Conservation (phyloP, 2,888 invertebrate genomes). For the Ethmia dodecea region DNA sequence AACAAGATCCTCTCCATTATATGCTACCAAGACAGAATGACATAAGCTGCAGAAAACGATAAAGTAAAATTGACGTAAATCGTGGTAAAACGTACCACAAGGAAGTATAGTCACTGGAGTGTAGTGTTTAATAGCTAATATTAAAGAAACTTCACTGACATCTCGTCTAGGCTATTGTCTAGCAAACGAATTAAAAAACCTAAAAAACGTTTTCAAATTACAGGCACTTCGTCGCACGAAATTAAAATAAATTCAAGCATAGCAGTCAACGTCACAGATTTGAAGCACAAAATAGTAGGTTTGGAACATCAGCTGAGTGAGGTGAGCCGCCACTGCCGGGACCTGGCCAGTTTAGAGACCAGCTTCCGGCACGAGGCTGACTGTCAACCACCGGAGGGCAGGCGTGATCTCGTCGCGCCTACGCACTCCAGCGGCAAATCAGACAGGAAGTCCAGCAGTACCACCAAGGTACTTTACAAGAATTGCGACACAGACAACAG, state of each 20-base stretch:
- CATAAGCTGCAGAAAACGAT: too few species aligned
- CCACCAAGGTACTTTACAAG: constrained; percentile 44
- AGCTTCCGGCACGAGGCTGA: constrained; percentile 26
- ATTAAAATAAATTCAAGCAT: constrained; percentile 56
- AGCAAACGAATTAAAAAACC: too few species aligned
- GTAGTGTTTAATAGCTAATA: too few species aligned
- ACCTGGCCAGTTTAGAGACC: constrained; percentile 31
- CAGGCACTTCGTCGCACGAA: constrained; percentile 56
- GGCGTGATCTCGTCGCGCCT: constrained; percentile 18
- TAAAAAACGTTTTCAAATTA: too few species aligned
- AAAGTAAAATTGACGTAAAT: too few species aligned
- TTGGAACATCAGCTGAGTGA: constrained; percentile 47
- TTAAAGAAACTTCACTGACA: too few species aligned
- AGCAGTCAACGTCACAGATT: constrained; percentile 49
- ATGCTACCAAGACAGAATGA: too few species aligned
- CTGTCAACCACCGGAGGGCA: constrained; percentile 16
- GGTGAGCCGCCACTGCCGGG: constrained; percentile 46
- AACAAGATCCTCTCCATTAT: too few species aligned
- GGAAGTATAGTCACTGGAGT: too few species aligned
- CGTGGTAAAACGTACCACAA: too few species aligned
- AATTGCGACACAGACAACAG: constrained; percentile 29
- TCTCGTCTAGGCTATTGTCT: too few species aligned
- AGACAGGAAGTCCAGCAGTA: constrained; percentile 22
- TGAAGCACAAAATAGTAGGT: constrained; percentile 51
- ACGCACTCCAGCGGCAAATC: constrained; percentile 20